Conservation (phyloP, 1,140 invertebrate genomes). For the Philotrypesis tridentata region DNA sequence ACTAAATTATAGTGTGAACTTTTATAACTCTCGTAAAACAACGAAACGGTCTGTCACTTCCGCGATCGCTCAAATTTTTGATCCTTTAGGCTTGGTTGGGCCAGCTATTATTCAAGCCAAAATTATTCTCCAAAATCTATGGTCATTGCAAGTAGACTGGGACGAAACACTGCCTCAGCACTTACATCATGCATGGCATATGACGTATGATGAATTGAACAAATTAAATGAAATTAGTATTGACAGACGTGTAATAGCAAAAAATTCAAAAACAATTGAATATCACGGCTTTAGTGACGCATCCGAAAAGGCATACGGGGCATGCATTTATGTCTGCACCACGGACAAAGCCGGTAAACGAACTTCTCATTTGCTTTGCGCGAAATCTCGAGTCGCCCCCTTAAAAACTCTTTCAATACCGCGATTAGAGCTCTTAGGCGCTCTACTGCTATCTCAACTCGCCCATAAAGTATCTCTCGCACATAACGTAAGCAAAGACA, state of each 20-base stretch:
- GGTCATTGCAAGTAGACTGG: conserved; percentile 62
- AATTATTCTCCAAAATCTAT: conserved; percentile 62
- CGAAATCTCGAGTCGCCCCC: conserved; percentile 36
- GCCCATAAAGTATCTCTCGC: conserved; percentile 17
- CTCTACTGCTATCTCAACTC: conserved; percentile 8
- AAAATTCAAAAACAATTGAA: too few relatives aligned
- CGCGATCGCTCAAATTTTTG: conserved; percentile 52
- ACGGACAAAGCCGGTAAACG: background rate
- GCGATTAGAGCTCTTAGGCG: conserved; percentile 1
- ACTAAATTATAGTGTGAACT: background rate
- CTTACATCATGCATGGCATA: conserved; percentile 41
- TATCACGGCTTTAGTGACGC: conserved; percentile 49
- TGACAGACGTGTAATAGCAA: too few relatives aligned
- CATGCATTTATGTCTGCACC: conserved; percentile 25
- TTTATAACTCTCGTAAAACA: background rate
- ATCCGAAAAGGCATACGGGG: background rate
- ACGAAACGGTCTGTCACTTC: conserved; percentile 47
- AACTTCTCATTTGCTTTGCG: background rate
- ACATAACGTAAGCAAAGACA: conserved; percentile 43
- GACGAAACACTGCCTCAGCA: conserved; percentile 60
- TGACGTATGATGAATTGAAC: too few relatives aligned
- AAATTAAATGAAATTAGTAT: conserved; percentile 21
- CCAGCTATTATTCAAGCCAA: conserved; percentile 57
- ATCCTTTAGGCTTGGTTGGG: conserved; percentile 48
- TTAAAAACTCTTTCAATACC: conserved; percentile 3